phyloP scores from a whole-genome alignment of 2,888 invertebrate species.

The Rhingia campestris region DNA sequence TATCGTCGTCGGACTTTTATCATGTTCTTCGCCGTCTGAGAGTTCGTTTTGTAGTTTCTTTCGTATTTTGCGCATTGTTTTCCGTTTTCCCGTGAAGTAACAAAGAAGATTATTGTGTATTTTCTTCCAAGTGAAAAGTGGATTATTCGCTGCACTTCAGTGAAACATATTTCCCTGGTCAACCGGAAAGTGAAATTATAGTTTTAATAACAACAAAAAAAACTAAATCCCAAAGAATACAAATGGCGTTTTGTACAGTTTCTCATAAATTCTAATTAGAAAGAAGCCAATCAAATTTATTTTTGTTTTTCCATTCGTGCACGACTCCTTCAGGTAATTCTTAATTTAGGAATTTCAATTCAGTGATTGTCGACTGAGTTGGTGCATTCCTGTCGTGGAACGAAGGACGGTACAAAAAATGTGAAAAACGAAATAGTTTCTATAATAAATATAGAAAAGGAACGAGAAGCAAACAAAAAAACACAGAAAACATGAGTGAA shows the following conservation, averaged over 20 bases:
- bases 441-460: slow-evolving; percentile 6
- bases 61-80: slow-evolving; percentile 31
- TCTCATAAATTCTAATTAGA: slow-evolving; percentile 11
- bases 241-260: slow-evolving; percentile 7
- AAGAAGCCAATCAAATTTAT: slow-evolving; percentile 21
- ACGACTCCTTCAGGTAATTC: not conserved
- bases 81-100: slow-evolving; percentile 21
- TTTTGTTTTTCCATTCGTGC: not conserved
- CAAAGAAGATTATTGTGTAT: slow-evolving; percentile 49
- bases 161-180: slow-evolving; percentile 8
- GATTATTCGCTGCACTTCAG: slow-evolving; percentile 30
- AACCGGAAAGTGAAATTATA: slow-evolving; percentile 50
- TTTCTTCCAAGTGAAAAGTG: slow-evolving; percentile 31
- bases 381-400: not conserved
- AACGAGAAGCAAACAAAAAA: not conserved
- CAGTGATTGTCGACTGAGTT: slow-evolving; percentile 8
- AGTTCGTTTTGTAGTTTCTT: slow-evolving; percentile 22
- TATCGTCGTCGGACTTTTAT: slow-evolving; percentile 1
- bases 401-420: slow-evolving; percentile 19
- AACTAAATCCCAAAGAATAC: not conserved
- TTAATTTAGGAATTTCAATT: slow-evolving; percentile 5
- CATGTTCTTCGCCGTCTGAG: slow-evolving; percentile 1
- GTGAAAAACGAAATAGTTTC: slow-evolving; percentile 35
- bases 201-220: slow-evolving; percentile 13
- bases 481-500: slow-evolving; percentile 48